Evolutionary conservation across 2,888 invertebrate species (phyloP).

Genomic region (Lydus trimaculatus): DNA sequence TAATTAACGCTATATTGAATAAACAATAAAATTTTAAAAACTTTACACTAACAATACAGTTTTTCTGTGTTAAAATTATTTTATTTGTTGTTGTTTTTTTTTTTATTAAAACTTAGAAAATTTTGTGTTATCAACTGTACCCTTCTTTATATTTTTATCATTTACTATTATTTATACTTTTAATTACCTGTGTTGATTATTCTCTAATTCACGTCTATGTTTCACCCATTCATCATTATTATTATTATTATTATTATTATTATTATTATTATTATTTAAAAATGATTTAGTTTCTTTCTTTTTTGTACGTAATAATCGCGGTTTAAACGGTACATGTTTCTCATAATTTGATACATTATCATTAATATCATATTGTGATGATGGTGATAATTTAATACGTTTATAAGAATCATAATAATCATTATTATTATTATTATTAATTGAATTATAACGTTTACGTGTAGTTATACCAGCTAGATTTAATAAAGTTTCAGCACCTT

Average conservation of each 20-base stretch:
- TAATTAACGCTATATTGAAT: neutral
- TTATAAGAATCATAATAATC: conserved; percentile 30
- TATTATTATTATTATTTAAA: conserved; percentile 42
- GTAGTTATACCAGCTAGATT: conserved; percentile 72
- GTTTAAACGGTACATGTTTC: conserved; percentile 53
- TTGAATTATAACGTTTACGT: conserved; percentile 50
- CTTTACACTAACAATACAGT: no score
- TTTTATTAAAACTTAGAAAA: no score
- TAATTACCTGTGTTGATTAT: conserved; percentile 57
- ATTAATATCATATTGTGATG: conserved; percentile 36
- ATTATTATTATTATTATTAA: conserved; percentile 18
- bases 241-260: conserved; percentile 50
- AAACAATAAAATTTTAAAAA: no score
- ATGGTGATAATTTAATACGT: conserved; percentile 31
- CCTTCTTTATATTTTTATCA: conserved; percentile 29
- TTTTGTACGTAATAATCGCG: conserved; percentile 52
- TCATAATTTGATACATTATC: conserved; percentile 40
- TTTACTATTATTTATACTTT: conserved; percentile 29
- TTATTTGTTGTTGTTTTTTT: no score
- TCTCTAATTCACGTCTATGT: conserved; percentile 54
- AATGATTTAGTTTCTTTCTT: conserved; percentile 46
- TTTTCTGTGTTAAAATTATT: no score
- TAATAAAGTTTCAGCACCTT: conserved; percentile 80
- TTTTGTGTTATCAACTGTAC: no score
- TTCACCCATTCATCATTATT: conserved; percentile 56